These are phyloP conservation scores for Hartigia nigra DNA, from an alignment of 2,888 invertebrate genomes.

Conservation along the genomic window DNA sequence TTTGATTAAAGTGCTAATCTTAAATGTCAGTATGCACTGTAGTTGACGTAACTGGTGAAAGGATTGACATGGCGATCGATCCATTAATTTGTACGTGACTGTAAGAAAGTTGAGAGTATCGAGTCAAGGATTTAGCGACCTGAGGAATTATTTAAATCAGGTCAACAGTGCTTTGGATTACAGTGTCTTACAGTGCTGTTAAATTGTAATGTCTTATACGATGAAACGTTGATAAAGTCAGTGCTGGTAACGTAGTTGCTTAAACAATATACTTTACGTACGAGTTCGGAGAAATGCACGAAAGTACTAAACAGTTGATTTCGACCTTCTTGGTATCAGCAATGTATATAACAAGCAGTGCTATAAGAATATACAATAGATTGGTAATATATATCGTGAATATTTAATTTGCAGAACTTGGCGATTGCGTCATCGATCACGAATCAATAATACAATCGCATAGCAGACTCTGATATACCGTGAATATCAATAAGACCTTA, in stretches of 20 bases:
- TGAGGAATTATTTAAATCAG: not conserved
- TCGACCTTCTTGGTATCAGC: not conserved
- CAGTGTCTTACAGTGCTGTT: not conserved
- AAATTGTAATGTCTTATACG: not conserved
- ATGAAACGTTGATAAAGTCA: not conserved
- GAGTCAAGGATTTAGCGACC: not conserved
- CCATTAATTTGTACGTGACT: not conserved
- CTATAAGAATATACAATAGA: not conserved
- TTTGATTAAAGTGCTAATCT: not conserved
- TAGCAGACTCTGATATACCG: not conserved
- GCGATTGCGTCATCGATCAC: slow-evolving; percentile 25
- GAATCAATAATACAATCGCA: slow-evolving; percentile 1
- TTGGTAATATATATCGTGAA: slow-evolving; percentile 1
- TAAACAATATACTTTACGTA: not conserved
- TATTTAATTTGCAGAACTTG: slow-evolving; percentile 23
- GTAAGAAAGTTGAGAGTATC: not conserved
- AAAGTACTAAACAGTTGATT: not conserved
- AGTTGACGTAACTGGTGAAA: not conserved
- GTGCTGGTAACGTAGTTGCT: not conserved
- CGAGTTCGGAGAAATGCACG: not conserved
- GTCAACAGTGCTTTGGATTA: not conserved
- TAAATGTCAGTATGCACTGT: not conserved
- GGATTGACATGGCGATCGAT: not conserved
- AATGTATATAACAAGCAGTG: not conserved
- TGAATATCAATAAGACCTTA: not conserved